Evolutionary conservation across 2,888 invertebrate species (phyloP), one percentile per base, ranked within the genome.

Genomic region (Anodontia alba): DNA sequence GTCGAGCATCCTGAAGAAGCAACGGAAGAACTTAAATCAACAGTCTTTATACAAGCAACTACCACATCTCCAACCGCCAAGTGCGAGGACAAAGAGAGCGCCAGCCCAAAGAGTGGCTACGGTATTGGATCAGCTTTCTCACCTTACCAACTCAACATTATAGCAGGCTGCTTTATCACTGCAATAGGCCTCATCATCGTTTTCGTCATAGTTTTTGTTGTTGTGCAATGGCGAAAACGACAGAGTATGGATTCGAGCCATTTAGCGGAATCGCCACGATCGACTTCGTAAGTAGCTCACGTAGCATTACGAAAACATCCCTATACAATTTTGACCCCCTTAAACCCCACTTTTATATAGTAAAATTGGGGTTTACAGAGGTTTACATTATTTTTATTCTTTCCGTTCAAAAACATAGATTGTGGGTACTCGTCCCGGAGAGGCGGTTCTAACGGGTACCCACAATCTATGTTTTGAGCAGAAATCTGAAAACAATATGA

Each of bases 101-200:
- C 51, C 20, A 8, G 17, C 26, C 20, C 62, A 29, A 33, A 17
- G 17, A 23, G 1, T 8, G 62, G 33, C 33, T 33, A 17, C 23
- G 20, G 20, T 33, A 33, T 62, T 17, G 62, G 62, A 20, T 62
- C 62, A 62, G 33, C 62, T 10, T 33, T 62, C 15, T 33, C 62
- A 33, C n/a, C 42, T 8, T 42, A 46, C 46, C 43, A 69, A 15
- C 69, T 69, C 1, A 46, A 26, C 42, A 23, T 69, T 12, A 43
- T 69, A 3, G 42, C 69, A 8, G 69, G 69, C 1, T 69, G 69
- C 42, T 69, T 69, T 23, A 38, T 69, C 69, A 29, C 69, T 3
- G 46, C 46, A 42, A n/a, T 69, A 5, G 69, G 42, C n/a, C 43
- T 69, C 7, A 42, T 42, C 12, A 20, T 46, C 43, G 46, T 46